Base-by-base conservation (phyloP, 1,140 invertebrate species). In the Bombus superbus region DNA sequence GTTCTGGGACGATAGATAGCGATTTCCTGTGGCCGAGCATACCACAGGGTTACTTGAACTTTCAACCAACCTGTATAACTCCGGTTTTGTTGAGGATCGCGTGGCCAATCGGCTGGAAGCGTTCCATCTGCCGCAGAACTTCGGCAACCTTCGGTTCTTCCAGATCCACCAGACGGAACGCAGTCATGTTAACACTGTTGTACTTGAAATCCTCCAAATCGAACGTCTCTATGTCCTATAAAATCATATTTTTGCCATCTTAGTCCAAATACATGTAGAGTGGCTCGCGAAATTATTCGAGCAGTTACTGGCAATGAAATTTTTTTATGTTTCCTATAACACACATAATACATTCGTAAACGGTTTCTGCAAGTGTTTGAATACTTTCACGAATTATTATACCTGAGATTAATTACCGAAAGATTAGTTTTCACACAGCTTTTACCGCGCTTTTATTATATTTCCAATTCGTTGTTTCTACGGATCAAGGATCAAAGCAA, bases 181-280 rank as follows among this genome's bases (percentile, higher is more conserved):
- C 98, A 66, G 98, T 99, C 95, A 99, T 98, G 94, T 99, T 99
- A 25, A 99, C 98, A 81, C 97, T 97, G 95, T 99, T 99, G 95
- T 99, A 98, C 93, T 98, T 98, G 95, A 99, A 99, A 93, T 99
- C 98, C 95, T 99, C 98, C 81, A 99, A 94, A 94, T 99, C 98
- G 91, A 98, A 98, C 25, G 98, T 97, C 62, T 89, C 98, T 96
- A 98, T 97, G 94, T 99, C 98, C 98, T 98, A 94, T 1, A 13
- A 94, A 95, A 79, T 53, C 87, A 81, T 32, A n/a, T 35, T 73
- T 35, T 18, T 15, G 3, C 10, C 15, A 32, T 35, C 8, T 66
- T 66, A 66, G 6, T 35, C 15, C 28, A 62, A n/a, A 10, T 62
- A 28, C 28, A n/a, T 62, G 18, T 53, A 22, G 18, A 22, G 6